Conservation (phyloP, 2,888 invertebrate genomes). For the Saturnia pavonia region DNA sequence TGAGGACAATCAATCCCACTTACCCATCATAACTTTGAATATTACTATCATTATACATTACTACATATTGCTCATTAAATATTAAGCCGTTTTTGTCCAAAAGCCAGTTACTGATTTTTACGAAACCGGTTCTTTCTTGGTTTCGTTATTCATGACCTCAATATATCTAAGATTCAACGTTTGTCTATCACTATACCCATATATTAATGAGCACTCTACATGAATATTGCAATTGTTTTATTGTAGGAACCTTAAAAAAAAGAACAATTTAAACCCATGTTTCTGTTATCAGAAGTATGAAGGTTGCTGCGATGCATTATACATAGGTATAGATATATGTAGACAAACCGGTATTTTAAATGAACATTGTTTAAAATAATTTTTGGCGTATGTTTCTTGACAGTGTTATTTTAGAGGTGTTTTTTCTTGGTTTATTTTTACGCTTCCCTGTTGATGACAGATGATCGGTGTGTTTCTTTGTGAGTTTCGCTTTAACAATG, state of each 20-base stretch:
- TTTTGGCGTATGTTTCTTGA: conserved; percentile 10
- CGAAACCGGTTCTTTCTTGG: conserved; percentile 50
- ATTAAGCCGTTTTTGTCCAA: conserved; percentile 38
- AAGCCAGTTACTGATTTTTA: conserved; percentile 40
- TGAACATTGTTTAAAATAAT: conserved; percentile 23
- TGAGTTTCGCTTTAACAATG: conserved; percentile 50
- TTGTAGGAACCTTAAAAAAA: too few species aligned
- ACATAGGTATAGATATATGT: conserved; percentile 22
- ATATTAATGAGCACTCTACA: not conserved
- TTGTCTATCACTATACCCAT: conserved; percentile 27
- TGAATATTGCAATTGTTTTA: not conserved
- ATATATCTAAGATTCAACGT: conserved; percentile 51
- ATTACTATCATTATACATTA: not conserved
- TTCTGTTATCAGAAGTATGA: conserved; percentile 48
- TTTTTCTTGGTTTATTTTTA: conserved; percentile 44
- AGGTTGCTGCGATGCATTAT: conserved; percentile 39
- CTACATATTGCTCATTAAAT: not conserved
- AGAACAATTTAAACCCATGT: conserved; percentile 31
- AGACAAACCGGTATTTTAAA: conserved; percentile 15
- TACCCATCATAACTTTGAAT: not conserved
- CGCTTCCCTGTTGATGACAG: conserved; percentile 51
- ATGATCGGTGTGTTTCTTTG: conserved; percentile 37
- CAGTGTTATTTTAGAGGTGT: conserved; percentile 5
- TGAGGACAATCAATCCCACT: too few species aligned
- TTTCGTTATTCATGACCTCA: conserved; percentile 53